Conservation (phyloP, 1,140 invertebrate species). For the Holotrichia oblita region DNA sequence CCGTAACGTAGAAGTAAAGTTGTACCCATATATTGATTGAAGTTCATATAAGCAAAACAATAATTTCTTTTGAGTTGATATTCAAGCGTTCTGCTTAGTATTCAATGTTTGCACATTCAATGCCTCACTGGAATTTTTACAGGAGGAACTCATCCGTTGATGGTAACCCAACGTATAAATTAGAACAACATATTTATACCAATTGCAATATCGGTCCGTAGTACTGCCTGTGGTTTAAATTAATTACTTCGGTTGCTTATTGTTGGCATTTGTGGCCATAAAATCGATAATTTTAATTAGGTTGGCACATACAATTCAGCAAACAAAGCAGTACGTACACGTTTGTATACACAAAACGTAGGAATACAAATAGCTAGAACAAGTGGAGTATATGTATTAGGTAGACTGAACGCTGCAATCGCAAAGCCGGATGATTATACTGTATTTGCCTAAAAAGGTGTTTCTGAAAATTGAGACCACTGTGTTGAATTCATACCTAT, state of each 20-base stretch:
- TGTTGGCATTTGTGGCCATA: constrained; percentile 32
- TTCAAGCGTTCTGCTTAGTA: background rate
- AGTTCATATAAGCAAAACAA: background rate
- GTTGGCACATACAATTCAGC: constrained; percentile 18
- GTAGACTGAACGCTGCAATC: no score
- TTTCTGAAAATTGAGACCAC: constrained; percentile 2
- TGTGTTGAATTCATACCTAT: background rate
- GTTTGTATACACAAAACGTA: background rate
- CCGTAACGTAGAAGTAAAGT: no score
- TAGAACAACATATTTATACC: background rate
- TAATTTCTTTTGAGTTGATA: background rate
- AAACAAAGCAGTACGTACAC: background rate
- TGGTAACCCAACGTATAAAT: constrained; percentile 16
- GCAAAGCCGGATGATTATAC: background rate
- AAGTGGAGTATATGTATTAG: no score
- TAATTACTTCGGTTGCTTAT: constrained; percentile 35
- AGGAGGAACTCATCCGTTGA: background rate
- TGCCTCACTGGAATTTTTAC: background rate
- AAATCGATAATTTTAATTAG: constrained; percentile 35
- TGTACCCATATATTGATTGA: background rate
- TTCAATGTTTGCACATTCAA: background rate
- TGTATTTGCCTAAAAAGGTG: constrained; percentile 22
- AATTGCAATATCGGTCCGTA: constrained; percentile 5
- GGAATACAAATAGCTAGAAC: no score
- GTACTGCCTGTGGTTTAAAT: constrained; percentile 21